Evolutionary conservation across 1,140 invertebrate species (phyloP), one percentile per base, ranked within the genome.

Genomic region (Halesus radiatus): DNA sequence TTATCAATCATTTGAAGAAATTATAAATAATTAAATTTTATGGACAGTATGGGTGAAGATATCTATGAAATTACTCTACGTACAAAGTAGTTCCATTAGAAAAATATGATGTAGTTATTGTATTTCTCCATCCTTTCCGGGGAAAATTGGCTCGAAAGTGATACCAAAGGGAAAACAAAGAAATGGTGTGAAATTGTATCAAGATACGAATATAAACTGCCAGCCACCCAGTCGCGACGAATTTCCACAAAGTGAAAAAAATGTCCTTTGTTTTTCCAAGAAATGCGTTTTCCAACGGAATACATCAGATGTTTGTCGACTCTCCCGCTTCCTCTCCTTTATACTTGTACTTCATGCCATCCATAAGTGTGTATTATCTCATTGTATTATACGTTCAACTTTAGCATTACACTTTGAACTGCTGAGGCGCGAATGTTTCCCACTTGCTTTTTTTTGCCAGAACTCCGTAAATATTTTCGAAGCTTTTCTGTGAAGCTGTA

Each of bases 181-280:
- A 70, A 70, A 18, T 70, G 66, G 66, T 70, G 37, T 37, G 64
- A 37, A 64, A 68, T 68, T 15, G 32, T 70, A 70, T 70, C 66
- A 70, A 70, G 66, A 52, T 52, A 70, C 66, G 20, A 70, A 70
- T 70, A 37, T 70, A 70, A 70, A 70, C 66, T 50, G 66, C 66
- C 66, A 70, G 66, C 66, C 66, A 70, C 6, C 66, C 29, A 70
- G 66, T 70, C 66, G 66, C 66, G 66, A 70, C 66, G 37, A 23
- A 37, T 70, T 70, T 37, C 45, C n/a, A 37, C 16, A 37, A 15
- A 18, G 32, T 26, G 29, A 66, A 66, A 50, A 70, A 50, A 22
- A 23, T n/a, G n/a, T 23, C 4, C 37, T 70, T 70, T 70, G 66
- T 70, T 70, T 70, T 70, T 70, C n/a, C 20, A 70, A 70, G 66